Percentiles rank a stretch among this genome's conserved stretches.
Conservation (phyloP, 2,113 vertebrate species). For the Nerophis ophidion region DNA sequence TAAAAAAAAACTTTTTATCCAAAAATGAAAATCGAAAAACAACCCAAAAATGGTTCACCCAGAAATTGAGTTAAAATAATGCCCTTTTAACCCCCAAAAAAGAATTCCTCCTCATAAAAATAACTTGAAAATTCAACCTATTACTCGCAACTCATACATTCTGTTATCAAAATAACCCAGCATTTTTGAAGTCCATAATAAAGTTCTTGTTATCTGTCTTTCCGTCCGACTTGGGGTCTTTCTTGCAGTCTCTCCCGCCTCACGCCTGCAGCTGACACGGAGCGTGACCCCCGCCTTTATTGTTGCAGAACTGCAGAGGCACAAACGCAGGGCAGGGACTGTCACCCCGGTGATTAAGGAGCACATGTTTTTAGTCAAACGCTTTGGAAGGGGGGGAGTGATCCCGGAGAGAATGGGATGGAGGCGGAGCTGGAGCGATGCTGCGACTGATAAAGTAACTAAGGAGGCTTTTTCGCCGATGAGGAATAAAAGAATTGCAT, state of each 20-base stretch:
- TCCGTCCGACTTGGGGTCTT: slow-evolving; percentile 6
- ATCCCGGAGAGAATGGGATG: slow-evolving; percentile 32
- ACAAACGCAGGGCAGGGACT: slow-evolving; percentile 59
- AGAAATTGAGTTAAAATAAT: too few species aligned
- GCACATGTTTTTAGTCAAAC: slow-evolving; percentile 67
- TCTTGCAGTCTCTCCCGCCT: slow-evolving; percentile 43
- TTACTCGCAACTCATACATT: too few species aligned
- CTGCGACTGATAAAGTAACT: slow-evolving; percentile 26
- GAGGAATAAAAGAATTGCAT: slow-evolving; percentile 32
- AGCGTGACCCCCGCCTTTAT: slow-evolving; percentile 71
- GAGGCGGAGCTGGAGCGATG: neutral
- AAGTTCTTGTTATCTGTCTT: neutral
- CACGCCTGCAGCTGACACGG: slow-evolving; percentile 59
- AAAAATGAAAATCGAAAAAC: too few species aligned
- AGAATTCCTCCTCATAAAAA: too few species aligned
- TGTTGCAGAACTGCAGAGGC: slow-evolving; percentile 60
- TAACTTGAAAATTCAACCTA: too few species aligned
- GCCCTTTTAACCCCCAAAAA: too few species aligned
- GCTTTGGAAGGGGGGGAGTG: slow-evolving; percentile 53
- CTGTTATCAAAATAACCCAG: too few species aligned
- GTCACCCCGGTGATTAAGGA: slow-evolving; percentile 70
- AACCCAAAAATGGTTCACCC: too few species aligned
- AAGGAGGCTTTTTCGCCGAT: slow-evolving; percentile 25
- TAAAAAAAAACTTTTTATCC: too few species aligned
- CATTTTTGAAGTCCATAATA: neutral